phyloP scores from a whole-genome alignment of 1,140 invertebrate species.

The Heterodera carotae region DNA sequence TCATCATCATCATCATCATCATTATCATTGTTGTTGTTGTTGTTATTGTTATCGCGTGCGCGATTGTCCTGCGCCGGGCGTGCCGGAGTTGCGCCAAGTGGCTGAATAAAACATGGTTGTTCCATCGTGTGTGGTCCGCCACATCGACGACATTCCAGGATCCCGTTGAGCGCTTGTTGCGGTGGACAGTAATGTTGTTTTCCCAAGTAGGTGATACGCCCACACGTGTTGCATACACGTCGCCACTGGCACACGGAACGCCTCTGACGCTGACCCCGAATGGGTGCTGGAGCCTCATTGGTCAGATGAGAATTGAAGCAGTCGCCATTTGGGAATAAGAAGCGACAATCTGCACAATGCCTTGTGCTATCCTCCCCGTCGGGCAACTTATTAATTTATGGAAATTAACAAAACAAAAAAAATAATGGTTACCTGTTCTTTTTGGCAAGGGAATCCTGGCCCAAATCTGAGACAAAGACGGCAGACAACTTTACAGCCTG shows the following conservation, averaged over 20 bases:
- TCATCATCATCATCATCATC: neutral
- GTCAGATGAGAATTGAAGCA: neutral
- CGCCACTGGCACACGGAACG: no score
- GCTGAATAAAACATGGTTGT: neutral
- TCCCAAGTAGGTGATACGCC: slow-evolving; percentile 30
- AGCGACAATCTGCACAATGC: neutral
- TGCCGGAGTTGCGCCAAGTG: no score
- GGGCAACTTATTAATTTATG: neutral
- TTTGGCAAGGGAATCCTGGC: neutral
- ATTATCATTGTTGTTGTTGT: neutral
- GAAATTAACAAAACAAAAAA: neutral
- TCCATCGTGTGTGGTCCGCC: slow-evolving; percentile 55
- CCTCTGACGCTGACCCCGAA: no score
- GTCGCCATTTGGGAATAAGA: neutral
- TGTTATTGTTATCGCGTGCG: no score
- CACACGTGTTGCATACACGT: no score
- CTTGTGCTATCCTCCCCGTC: neutral
- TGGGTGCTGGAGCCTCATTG: neutral
- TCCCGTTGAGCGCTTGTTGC: slow-evolving; percentile 50
- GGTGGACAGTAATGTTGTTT: neutral
- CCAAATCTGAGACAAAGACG: neutral
- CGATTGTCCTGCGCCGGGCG: no score
- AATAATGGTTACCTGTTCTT: neutral
- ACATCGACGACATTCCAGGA: slow-evolving; percentile 65
- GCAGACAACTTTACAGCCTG: neutral